Conservation (phyloP, 2,888 invertebrate species). For the Drosophila barbarae region DNA sequence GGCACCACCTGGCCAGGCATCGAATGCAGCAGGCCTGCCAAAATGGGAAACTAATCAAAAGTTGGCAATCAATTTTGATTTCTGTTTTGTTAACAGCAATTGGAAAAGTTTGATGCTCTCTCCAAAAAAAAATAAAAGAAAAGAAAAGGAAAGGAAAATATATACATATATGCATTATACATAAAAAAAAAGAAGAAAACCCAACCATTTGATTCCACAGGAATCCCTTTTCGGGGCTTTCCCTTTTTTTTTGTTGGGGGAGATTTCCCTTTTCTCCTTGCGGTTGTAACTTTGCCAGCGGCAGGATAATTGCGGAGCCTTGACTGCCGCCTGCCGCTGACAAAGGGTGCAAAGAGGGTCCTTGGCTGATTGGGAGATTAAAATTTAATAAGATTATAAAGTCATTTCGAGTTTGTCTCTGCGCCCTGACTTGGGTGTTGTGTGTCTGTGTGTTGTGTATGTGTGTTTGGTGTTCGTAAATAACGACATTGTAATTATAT, state of each 20-base stretch:
- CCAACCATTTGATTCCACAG: not conserved
- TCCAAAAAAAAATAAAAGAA: too few relatives aligned
- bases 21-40: constrained; percentile 28
- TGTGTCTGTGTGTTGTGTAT: not conserved
- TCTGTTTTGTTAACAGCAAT: constrained; percentile 45
- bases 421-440: not conserved
- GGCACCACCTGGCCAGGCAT: constrained; percentile 33
- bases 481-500: constrained; percentile 17
- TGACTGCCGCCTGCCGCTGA: constrained; percentile 12
- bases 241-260: constrained; percentile 4
- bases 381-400: constrained; percentile 50
- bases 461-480: constrained; percentile 13
- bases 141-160: not conserved
- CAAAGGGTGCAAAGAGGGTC: constrained; percentile 30
- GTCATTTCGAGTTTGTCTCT: constrained; percentile 34
- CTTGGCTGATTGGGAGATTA: constrained; percentile 46
- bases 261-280: constrained; percentile 3
- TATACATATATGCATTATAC: not conserved
- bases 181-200: not conserved
- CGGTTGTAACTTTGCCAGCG: constrained; percentile 18
- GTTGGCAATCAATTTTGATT: constrained; percentile 49
- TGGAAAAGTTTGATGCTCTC: constrained; percentile 32
- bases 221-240: constrained; percentile 24
- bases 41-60: constrained; percentile 46
- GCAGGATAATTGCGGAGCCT: constrained; percentile 25